Conservation (phyloP, 2,113 vertebrate species). For the Austrofundulus limnaeus region DNA sequence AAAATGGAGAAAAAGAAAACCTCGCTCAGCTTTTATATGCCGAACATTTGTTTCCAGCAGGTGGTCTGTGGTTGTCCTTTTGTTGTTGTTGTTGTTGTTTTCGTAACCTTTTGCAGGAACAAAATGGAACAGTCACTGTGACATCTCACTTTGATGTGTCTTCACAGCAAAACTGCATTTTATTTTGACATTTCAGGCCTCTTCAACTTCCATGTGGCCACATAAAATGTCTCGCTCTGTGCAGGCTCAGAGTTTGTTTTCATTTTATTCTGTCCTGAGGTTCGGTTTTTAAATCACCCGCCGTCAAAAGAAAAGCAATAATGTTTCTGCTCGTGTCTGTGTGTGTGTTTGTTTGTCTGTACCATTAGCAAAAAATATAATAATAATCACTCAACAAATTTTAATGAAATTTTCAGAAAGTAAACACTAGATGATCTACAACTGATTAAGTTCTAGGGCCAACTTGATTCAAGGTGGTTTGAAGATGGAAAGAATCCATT, state of each 20-base stretch:
- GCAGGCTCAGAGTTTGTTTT: slow-evolving; percentile 32
- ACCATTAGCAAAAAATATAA: too few relatives aligned
- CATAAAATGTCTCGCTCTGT: slow-evolving; percentile 21
- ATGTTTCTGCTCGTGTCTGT: too few relatives aligned
- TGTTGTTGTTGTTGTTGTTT: slow-evolving; percentile 17
- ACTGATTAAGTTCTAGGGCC: too few relatives aligned
- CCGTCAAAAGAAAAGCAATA: too few relatives aligned
- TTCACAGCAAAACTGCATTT: slow-evolving; percentile 43
- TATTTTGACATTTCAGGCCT: slow-evolving; percentile 49
- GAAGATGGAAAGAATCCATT: too few relatives aligned
- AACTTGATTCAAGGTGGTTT: too few relatives aligned
- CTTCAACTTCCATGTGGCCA: slow-evolving; percentile 35
- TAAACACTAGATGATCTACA: too few relatives aligned
- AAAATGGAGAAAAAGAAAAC: slow-evolving; percentile 3
- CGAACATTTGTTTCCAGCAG: slow-evolving; percentile 14
- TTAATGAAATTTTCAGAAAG: too few relatives aligned
- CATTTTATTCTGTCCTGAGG: too few relatives aligned
- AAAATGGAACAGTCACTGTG: slow-evolving; percentile 59
- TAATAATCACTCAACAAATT: too few relatives aligned
- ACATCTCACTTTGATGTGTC: slow-evolving; percentile 52
- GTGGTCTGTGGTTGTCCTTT: slow-evolving; percentile 35
- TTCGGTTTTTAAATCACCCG: slow-evolving; percentile 20
- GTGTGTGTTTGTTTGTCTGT: too few relatives aligned
- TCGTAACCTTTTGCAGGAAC: slow-evolving; percentile 46
- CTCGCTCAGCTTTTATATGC: slow-evolving; percentile 12